Evolutionary conservation across 1,140 invertebrate genomes (phyloP), one percentile per base, ranked within the genome.

Genomic region (Carcinoscorpius rotundicauda): DNA sequence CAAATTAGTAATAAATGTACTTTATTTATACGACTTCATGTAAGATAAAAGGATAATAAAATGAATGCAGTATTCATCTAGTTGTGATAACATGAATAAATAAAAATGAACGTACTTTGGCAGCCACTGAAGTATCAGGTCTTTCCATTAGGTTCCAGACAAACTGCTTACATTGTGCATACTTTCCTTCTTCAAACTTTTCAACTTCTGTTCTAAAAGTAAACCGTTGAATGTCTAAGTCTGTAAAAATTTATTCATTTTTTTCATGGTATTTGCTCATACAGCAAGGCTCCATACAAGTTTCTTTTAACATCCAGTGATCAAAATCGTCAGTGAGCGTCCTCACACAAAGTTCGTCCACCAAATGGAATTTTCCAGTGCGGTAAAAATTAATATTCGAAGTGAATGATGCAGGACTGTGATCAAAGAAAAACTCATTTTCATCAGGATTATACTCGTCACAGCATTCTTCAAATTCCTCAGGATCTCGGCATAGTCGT

Each of bases 381-480:
- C 96, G 85, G 81, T 97, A 98, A 79, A 98, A 98, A 80, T 98
- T 98, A 66, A 99, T 82, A 70, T 98, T 95, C 69, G 93, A 95
- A 80, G 89, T 91, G 79, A 99, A 99, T 70, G 93, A 95, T 75
- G 94, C 90, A 68, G 95, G 95, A 80, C 98, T 94, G 63, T 95
- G 85, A 80, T 98, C 96, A 81, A 98, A 98, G 80, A 98, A 98
- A 78, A 96, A 98, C 81, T 98, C 95, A 83, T 97, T 98, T 80
- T 97, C 91, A 70, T 90, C 85, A 61, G 97, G 82, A 59, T 90
- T 93, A 56, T 72, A 72, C 78, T 98, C 95, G 79, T 98, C 95
- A 82, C 95, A 98, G 64, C 97, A 82, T 78, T 97, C 92, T 73
- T 90, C 87, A 74, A 98, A 91, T 66, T 90, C 85, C 76, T 97